Percentiles rank a stretch among this genome's conserved stretches.
These are phyloP conservation scores for Crematogaster levior DNA, from an alignment of 2,888 invertebrate species.

Conservation along the genomic window DNA sequence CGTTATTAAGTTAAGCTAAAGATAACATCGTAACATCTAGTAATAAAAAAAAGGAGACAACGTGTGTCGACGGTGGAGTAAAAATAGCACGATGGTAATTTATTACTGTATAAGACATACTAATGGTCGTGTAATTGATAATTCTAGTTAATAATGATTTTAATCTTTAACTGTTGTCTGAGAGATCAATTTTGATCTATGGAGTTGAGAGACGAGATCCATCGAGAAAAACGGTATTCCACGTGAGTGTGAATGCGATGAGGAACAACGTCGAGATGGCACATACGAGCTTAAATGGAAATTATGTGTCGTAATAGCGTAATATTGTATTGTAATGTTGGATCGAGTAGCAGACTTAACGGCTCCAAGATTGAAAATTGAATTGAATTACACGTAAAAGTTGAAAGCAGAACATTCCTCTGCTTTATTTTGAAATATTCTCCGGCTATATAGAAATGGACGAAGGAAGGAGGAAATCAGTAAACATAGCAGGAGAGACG, in stretches of 20 bases:
- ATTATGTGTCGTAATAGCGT: constrained; percentile 54
- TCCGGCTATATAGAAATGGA: constrained; percentile 74
- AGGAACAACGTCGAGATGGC: constrained; percentile 65
- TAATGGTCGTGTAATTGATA: constrained; percentile 83
- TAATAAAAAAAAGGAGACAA: constrained; percentile 77
- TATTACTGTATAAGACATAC: constrained; percentile 81
- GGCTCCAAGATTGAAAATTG: constrained; percentile 79
- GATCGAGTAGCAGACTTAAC: constrained; percentile 72
- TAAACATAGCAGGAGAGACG: constrained; percentile 77
- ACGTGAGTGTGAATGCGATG: constrained; percentile 35
- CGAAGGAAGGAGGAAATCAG: constrained; percentile 47
- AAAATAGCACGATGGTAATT: constrained; percentile 80
- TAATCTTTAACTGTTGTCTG: constrained; percentile 84
- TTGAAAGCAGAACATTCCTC: constrained; percentile 76
- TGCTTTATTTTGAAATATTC: constrained; percentile 81
- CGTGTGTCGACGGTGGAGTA: constrained; percentile 76
- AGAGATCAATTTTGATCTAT: constrained; percentile 81
- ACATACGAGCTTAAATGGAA: constrained; percentile 73
- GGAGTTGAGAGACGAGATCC: constrained; percentile 71
- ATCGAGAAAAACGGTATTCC: constrained; percentile 64
- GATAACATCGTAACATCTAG: constrained; percentile 82
- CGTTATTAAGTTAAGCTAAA: constrained; percentile 83
- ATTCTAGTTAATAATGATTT: constrained; percentile 84
- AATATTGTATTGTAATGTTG: constrained; percentile 63
- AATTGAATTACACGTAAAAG: constrained; percentile 75